phyloP scores from a whole-genome alignment of 2,888 invertebrate genomes.

The Brassicogethes aeneus region DNA sequence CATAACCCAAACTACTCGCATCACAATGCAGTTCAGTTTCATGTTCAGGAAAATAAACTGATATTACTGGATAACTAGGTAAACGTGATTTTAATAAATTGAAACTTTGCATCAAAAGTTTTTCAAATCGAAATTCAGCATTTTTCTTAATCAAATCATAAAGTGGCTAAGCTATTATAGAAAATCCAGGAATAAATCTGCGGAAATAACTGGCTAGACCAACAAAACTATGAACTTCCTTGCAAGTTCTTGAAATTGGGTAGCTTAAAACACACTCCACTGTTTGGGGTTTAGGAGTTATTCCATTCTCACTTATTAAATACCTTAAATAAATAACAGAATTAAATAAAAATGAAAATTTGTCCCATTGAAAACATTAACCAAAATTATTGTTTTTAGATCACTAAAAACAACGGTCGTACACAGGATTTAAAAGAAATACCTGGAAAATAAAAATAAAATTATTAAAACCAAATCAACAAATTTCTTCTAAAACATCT shows the following conservation, averaged over 20 bases:
- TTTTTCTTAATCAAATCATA: constrained; percentile 22
- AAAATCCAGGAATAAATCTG: background rate
- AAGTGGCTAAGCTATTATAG: constrained; percentile 22
- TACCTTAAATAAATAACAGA: too few species aligned
- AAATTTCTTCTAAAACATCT: too few species aligned
- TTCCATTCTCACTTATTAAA: too few species aligned
- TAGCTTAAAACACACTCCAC: background rate
- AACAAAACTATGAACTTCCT: background rate
- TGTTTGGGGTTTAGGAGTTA: background rate
- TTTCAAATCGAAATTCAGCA: constrained; percentile 20
- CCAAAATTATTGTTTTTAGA: too few species aligned
- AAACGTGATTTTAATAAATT: constrained; percentile 16
- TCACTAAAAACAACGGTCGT: too few species aligned
- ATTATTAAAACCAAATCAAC: too few species aligned
- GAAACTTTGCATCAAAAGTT: constrained; percentile 14
- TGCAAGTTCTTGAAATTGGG: background rate
- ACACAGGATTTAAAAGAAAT: too few species aligned
- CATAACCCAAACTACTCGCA: too few species aligned
- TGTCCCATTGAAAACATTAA: too few species aligned
- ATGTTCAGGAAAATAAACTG: constrained; percentile 24
- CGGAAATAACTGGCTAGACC: background rate
- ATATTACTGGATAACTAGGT: constrained; percentile 19
- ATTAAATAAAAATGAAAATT: too few species aligned
- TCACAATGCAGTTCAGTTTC: constrained; percentile 32
- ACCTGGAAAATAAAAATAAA: too few species aligned